Conservation (phyloP, 2,888 invertebrate species). For the Caradrina clavipalpis region DNA sequence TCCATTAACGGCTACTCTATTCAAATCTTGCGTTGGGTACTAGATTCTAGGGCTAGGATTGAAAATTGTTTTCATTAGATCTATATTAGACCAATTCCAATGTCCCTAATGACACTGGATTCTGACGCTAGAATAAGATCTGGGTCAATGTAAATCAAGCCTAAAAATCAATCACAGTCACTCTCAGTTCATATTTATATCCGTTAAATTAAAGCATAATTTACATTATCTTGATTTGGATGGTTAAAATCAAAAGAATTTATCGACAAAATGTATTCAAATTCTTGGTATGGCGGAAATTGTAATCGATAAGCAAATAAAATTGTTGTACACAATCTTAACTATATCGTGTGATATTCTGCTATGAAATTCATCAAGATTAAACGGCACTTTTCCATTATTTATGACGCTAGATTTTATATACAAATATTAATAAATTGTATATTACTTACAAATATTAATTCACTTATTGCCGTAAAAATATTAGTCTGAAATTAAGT, state of each 20-base stretch:
- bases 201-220: neutral
- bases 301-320: constrained; percentile 29
- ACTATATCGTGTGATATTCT: constrained; percentile 19
- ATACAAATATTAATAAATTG: neutral
- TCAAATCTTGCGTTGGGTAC: too few relatives aligned
- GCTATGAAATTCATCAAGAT: constrained; percentile 26
- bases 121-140: neutral
- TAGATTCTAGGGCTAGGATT: too few relatives aligned
- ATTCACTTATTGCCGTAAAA: neutral
- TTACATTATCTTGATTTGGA: neutral
- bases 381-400: constrained; percentile 1
- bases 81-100: neutral
- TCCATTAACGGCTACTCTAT: neutral
- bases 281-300: constrained; percentile 38
- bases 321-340: constrained; percentile 31
- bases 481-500: neutral
- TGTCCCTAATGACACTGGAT: neutral
- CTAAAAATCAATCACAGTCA: constrained; percentile 37
- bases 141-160: neutral
- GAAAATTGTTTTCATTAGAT: neutral
- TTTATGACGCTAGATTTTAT: constrained; percentile 27
- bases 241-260: constrained; percentile 7
- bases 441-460: too few relatives aligned
- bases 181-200: neutral
- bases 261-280: constrained; percentile 6